Conservation (phyloP, 2,113 vertebrate species). For the Odobenus rosmarus region DNA sequence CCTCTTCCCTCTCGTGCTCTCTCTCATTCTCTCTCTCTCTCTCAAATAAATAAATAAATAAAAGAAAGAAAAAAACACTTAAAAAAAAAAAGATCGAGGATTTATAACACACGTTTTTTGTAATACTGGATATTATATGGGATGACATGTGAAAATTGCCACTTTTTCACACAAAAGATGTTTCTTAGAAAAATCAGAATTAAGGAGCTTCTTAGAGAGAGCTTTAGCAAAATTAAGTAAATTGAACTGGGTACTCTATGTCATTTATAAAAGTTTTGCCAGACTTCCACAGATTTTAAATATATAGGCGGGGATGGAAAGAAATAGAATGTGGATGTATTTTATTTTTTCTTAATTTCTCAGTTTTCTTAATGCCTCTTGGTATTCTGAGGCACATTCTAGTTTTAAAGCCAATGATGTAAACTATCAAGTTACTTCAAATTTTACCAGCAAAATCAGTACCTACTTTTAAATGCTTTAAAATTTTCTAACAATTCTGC, state of each 20-base stretch:
- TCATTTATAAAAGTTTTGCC: constrained; percentile 51
- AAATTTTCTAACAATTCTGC: background rate
- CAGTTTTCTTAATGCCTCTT: background rate
- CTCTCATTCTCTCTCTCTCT: too few relatives aligned
- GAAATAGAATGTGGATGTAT: constrained; percentile 1
- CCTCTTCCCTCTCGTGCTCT: too few relatives aligned
- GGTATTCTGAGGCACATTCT: background rate
- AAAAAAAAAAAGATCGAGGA: background rate
- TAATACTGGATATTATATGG: background rate
- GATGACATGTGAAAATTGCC: constrained; percentile 52
- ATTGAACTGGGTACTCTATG: constrained; percentile 52
- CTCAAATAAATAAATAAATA: too few relatives aligned
- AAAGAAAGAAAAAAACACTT: too few relatives aligned
- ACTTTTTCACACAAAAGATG: constrained; percentile 25
- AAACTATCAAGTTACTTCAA: background rate
- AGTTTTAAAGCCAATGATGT: background rate
- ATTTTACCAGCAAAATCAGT: background rate
- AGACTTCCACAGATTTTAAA: background rate
- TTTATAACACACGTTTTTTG: background rate
- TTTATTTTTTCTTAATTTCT: constrained; percentile 47
- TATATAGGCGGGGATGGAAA: constrained; percentile 32
- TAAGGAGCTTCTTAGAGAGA: constrained; percentile 34
- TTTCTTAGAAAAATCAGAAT: background rate
- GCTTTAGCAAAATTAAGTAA: constrained; percentile 61
- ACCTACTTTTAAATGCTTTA: background rate